Evolutionary conservation across 2,797 vertebrate species (phyloP), one percentile per base, ranked within the genome.

Genomic region (Varecia variegata): DNA sequence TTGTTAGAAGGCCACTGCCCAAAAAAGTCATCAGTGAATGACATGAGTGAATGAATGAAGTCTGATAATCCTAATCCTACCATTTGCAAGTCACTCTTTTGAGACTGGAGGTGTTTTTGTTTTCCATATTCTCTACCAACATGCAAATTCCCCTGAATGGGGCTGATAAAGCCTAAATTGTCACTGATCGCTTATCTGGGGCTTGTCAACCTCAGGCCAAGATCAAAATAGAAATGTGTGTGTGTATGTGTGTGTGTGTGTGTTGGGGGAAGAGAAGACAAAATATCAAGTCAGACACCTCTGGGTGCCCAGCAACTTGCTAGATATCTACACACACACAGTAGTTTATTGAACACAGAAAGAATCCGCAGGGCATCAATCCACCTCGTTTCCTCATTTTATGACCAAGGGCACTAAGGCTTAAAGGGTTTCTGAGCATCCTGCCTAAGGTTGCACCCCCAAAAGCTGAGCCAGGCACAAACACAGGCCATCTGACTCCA

Each of bases 101-200:
- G 73, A 93, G 45, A 82, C 4, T 7, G 18, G 54, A 77, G 47
- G 30, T 65, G 56, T 79, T 92, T 92, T 88, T 50, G 11, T 2
- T 2, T 47, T 89, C 52, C 25, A 62, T 67, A 82, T 71, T 76
- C 67, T 88, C 68, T 92, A 25, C 38, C 54, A n/a, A 62, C 27
- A 82, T 88, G 94, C 93, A 97, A 94, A 96, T 96, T 45, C 54
- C 25, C 54, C 27, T 18, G 43, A 45, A 17, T 30, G 65, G 12
- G n/a, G 18, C 13, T 11, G 30, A 92, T 65, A 88, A 90, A 68
- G 56, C 58, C 65, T 20, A 7, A 3, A 7, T 38, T 54, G 82
- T 92, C 62, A 27, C n/a, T 58, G 54, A 70, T 67, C 58, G 8
- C 45, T 43, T 43, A 90, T 47, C n/a, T 60, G n/a, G 11, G 45